These are phyloP conservation scores for Argopecten irradians DNA, from an alignment of 1,140 invertebrate genomes.

Conservation along the genomic window DNA sequence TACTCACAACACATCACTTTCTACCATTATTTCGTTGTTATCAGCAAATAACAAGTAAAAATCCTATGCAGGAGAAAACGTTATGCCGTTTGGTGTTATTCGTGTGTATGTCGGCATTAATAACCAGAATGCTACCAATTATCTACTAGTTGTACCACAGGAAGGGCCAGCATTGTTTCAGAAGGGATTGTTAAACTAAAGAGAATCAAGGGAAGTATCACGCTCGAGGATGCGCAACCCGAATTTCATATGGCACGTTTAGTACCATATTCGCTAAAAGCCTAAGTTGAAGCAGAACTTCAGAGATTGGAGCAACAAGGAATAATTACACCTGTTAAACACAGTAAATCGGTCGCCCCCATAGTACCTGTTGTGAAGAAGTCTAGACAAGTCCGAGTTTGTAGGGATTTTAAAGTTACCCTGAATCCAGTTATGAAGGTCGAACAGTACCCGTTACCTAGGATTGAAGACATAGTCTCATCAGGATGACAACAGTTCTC, in stretches of 20 bases:
- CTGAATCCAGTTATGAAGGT: conserved; percentile 63
- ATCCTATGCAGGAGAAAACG: too few species aligned
- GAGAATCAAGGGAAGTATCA: not conserved
- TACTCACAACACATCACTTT: too few species aligned
- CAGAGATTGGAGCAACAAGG: conserved; percentile 42
- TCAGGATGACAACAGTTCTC: conserved; percentile 43
- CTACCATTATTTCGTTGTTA: too few species aligned
- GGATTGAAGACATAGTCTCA: conserved; percentile 63
- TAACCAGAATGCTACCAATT: too few species aligned
- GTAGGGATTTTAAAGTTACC: conserved; percentile 73
- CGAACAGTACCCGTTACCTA: conserved; percentile 66
- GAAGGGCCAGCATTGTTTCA: too few species aligned
- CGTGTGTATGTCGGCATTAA: too few species aligned
- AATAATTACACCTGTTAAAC: conserved; percentile 37
- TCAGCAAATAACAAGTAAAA: too few species aligned
- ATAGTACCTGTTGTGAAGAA: conserved; percentile 73
- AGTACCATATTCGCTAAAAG: conserved; percentile 56
- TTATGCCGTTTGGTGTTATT: too few species aligned
- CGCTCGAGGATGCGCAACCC: not conserved
- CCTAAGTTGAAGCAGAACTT: conserved; percentile 62
- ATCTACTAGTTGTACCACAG: too few species aligned
- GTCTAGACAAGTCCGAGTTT: conserved; percentile 70
- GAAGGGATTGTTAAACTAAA: conserved; percentile 35
- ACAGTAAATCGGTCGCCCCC: conserved; percentile 71
- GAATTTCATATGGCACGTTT: not conserved